These are phyloP conservation scores for Tenebrio molitor DNA, from an alignment of 1,140 invertebrate genomes.

Conservation along the genomic window DNA sequence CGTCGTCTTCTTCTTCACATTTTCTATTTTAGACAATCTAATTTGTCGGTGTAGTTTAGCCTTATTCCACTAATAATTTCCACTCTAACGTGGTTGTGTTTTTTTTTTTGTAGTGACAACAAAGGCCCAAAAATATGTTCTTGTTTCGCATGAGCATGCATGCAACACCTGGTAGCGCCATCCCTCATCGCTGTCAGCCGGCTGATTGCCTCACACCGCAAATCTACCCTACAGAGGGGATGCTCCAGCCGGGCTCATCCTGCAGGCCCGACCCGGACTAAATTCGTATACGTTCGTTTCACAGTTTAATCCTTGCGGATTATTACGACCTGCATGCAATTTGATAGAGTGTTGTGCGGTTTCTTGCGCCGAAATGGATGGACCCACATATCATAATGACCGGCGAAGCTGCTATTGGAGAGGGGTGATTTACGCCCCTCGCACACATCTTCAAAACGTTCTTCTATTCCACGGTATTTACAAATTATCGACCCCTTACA, in stretches of 20 bases:
- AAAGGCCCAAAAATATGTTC: constrained; percentile 29
- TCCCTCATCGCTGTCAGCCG: constrained; percentile 56
- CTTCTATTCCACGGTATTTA: no score
- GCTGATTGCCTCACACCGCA: constrained; percentile 60
- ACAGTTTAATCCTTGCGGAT: constrained; percentile 45
- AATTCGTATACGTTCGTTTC: constrained; percentile 46
- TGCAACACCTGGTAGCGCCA: constrained; percentile 59
- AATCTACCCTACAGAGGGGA: constrained; percentile 54
- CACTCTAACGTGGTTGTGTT: neutral
- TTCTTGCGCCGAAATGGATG: constrained; percentile 21
- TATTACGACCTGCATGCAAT: constrained; percentile 45
- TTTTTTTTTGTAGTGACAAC: constrained; percentile 16
- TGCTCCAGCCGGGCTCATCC: constrained; percentile 9
- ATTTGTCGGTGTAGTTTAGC: no score
- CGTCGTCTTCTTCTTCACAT: constrained; percentile 18
- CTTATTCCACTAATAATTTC: no score
- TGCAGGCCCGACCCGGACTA: neutral
- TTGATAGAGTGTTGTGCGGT: constrained; percentile 41
- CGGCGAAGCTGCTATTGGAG: constrained; percentile 8
- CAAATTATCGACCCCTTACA: no score
- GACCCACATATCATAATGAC: constrained; percentile 28
- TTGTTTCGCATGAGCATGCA: constrained; percentile 49
- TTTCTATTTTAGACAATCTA: constrained; percentile 19
- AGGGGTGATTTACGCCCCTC: constrained; percentile 16
- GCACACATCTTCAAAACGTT: no score